phyloP scores from a whole-genome alignment of 1,140 invertebrate species.

The Geopemphigus sp. region DNA sequence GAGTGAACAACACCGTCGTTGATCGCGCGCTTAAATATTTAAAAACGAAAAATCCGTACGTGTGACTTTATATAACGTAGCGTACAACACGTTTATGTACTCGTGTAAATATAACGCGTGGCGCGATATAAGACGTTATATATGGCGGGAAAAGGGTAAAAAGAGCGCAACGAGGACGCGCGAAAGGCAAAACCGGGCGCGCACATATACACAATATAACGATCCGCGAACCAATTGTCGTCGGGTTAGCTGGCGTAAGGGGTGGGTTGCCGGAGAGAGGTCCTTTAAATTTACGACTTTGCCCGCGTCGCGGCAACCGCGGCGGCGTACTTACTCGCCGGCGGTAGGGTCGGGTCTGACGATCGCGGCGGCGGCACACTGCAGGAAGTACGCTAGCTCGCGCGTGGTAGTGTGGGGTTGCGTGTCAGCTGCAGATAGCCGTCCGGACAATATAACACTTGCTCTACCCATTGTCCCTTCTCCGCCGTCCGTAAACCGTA shows the following conservation, averaged over 20 bases:
- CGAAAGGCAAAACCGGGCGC: background rate
- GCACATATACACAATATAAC: slow-evolving; percentile 8
- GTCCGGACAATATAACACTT: slow-evolving; percentile 48
- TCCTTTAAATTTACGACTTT: slow-evolving; percentile 46
- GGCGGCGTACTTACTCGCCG: too few relatives aligned
- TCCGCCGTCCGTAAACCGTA: slow-evolving; percentile 2
- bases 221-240: slow-evolving; percentile 41
- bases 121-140: too few relatives aligned
- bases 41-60: too few relatives aligned
- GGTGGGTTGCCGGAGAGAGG: background rate
- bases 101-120: too few relatives aligned
- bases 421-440: slow-evolving; percentile 49
- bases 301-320: background rate
- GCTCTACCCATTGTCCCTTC: slow-evolving; percentile 38
- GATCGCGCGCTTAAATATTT: too few relatives aligned
- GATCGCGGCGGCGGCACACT: background rate
- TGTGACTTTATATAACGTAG: too few relatives aligned
- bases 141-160: too few relatives aligned
- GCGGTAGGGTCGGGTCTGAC: background rate
- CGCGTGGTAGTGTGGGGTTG: background rate
- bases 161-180: background rate
- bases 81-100: too few relatives aligned
- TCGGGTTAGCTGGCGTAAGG: background rate
- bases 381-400: too few relatives aligned
- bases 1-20: too few relatives aligned